Evolutionary conservation across 2,888 invertebrate species (phyloP).

Genomic region (Nectonema munidae): DNA sequence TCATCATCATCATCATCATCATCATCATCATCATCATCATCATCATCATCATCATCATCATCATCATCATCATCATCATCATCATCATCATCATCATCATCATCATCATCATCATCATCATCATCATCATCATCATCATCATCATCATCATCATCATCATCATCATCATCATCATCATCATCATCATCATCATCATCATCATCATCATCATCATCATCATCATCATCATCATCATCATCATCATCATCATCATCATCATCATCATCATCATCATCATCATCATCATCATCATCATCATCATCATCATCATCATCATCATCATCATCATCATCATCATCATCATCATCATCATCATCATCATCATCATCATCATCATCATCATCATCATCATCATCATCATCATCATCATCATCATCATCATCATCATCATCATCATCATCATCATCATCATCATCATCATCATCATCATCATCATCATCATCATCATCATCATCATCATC

Average conservation of each 20-base stretch:
- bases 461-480: conserved; percentile 1
- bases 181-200: conserved; percentile 9
- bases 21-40: conserved; percentile 7
- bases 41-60: conserved; percentile 7
- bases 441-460: conserved; percentile 8
- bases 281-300: conserved; percentile 8
- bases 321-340: conserved; percentile 31
- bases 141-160: conserved; percentile 8
- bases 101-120: conserved; percentile 7
- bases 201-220: conserved; percentile 12
- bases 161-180: conserved; percentile 7
- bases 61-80: conserved; percentile 7
- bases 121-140: conserved; percentile 7
- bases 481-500: conserved; percentile 7
- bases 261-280: conserved; percentile 11
- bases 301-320: background rate
- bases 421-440: conserved; percentile 32
- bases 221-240: conserved; percentile 12
- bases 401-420: conserved; percentile 43
- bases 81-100: conserved; percentile 8
- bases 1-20: conserved; percentile 6
- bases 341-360: conserved; percentile 39
- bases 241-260: conserved; percentile 12
- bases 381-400: conserved; percentile 43
- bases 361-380: conserved; percentile 40